Percentiles rank a stretch among this genome's conserved stretches.
These are phyloP conservation scores for Macroglossus sobrinus DNA, from an alignment of 2,113 vertebrate species.

Conservation along the genomic window DNA sequence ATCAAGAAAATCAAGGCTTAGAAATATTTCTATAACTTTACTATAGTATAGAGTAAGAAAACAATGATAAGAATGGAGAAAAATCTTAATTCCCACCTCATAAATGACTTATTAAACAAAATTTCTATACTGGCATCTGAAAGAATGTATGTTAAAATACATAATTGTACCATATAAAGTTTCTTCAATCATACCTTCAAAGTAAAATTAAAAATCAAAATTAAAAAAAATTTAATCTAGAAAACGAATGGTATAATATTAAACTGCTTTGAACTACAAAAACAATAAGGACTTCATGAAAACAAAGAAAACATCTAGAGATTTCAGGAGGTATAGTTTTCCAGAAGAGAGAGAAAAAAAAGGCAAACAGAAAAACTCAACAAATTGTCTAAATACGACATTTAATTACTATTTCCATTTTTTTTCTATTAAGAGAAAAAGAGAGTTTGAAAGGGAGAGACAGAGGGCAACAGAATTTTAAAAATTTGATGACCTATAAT, in stretches of 20 bases:
- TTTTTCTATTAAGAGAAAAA: not conserved
- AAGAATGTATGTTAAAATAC: not conserved
- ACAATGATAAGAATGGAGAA: not conserved
- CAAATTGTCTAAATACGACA: not conserved
- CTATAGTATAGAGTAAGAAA: not conserved
- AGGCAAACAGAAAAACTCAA: not conserved
- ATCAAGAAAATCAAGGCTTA: conserved; percentile 23
- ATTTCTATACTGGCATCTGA: not conserved
- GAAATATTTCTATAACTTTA: conserved; percentile 18
- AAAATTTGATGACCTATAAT: not conserved
- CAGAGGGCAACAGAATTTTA: not conserved
- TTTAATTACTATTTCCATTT: not conserved
- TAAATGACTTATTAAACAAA: not conserved
- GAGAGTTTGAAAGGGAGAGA: not conserved
- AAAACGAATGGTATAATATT: conserved; percentile 2
- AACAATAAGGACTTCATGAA: not conserved
- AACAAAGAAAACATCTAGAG: not conserved
- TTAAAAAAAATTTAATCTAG: not conserved
- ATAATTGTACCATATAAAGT: not conserved
- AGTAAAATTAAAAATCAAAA: conserved; percentile 27
- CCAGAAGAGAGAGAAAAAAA: not conserved
- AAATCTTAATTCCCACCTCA: not conserved
- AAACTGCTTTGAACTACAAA: conserved; percentile 1
- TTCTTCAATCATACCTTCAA: not conserved
- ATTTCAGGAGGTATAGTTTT: not conserved